A percentile compares a stretch with the other conserved stretches of the same genome.
Conservation (phyloP, 2,113 vertebrate genomes). For the Romanogobio albipinnatus region DNA sequence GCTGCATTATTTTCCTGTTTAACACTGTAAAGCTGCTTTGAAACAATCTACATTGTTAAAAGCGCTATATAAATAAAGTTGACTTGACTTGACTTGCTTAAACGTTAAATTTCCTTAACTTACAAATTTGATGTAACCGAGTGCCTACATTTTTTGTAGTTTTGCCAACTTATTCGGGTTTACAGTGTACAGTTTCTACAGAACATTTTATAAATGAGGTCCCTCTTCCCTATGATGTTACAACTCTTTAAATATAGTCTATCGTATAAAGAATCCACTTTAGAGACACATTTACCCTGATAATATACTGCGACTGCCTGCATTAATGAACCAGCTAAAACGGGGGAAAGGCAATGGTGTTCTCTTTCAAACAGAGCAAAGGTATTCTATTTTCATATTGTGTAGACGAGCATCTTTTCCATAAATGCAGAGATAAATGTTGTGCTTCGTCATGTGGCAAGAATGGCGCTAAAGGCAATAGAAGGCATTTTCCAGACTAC, state of each 20-base stretch:
- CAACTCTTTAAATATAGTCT: neutral
- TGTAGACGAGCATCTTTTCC: constrained; percentile 23
- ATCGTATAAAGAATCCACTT: neutral
- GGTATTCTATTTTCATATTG: neutral
- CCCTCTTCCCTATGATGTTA: no score
- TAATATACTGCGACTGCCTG: neutral
- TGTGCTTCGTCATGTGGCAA: constrained; percentile 11
- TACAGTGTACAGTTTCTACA: no score
- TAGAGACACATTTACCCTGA: neutral
- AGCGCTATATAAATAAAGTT: no score
- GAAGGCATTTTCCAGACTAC: constrained; percentile 43
- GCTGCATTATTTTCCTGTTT: no score
- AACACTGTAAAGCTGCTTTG: no score
- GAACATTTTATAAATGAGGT: no score
- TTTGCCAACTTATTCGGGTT: no score
- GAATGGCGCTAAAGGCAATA: neutral
- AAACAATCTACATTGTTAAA: no score
- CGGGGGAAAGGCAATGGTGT: neutral
- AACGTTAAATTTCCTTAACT: no score
- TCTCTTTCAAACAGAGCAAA: constrained; percentile 5
- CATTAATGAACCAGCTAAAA: constrained; percentile 1
- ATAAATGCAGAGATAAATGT: constrained; percentile 35
- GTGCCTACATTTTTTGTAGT: no score
- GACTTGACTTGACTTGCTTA: no score
- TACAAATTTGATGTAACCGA: no score